Conservation (phyloP, 1,140 invertebrate genomes). For the Thaumetopoea pityocampa region DNA sequence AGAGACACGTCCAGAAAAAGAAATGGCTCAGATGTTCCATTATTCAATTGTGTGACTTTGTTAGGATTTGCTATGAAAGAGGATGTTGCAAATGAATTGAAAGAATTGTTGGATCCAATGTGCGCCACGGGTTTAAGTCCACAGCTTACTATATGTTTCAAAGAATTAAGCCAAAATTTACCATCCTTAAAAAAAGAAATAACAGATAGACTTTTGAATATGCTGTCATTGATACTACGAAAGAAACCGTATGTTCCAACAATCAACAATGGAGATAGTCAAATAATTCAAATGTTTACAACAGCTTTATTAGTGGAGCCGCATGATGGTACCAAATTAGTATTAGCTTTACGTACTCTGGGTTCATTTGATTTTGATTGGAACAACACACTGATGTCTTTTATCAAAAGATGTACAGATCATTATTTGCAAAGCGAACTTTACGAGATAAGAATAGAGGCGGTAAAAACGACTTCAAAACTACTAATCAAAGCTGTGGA, state of each 20-base stretch:
- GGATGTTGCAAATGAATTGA: conserved; percentile 85
- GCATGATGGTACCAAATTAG: conserved; percentile 88
- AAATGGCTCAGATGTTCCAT: conserved; percentile 86
- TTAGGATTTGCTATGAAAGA: conserved; percentile 90
- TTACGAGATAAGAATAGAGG: conserved; percentile 94
- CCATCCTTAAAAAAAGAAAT: conserved; percentile 93
- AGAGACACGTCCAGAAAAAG: conserved; percentile 87
- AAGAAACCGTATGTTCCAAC: conserved; percentile 87
- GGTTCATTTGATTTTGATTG: conserved; percentile 98
- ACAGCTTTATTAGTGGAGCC: conserved; percentile 66
- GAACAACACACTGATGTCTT: conserved; percentile 93
- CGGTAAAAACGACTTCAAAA: conserved; percentile 94
- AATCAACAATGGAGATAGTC: conserved; percentile 63
- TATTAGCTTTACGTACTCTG: conserved; percentile 94
- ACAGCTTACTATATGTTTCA: conserved; percentile 92
- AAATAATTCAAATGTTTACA: conserved; percentile 48
- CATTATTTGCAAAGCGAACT: conserved; percentile 94
- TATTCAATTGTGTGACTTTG: conserved; percentile 96
- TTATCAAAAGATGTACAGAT: conserved; percentile 94
- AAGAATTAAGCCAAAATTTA: conserved; percentile 92
- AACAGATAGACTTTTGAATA: conserved; percentile 92
- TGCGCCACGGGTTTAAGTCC: conserved; percentile 92
- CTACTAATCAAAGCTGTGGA: conserved; percentile 90
- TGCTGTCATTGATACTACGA: conserved; percentile 92
- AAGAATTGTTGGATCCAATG: conserved; percentile 94